Conservation (phyloP, 2,888 invertebrate species). For the Alcis repandata region DNA sequence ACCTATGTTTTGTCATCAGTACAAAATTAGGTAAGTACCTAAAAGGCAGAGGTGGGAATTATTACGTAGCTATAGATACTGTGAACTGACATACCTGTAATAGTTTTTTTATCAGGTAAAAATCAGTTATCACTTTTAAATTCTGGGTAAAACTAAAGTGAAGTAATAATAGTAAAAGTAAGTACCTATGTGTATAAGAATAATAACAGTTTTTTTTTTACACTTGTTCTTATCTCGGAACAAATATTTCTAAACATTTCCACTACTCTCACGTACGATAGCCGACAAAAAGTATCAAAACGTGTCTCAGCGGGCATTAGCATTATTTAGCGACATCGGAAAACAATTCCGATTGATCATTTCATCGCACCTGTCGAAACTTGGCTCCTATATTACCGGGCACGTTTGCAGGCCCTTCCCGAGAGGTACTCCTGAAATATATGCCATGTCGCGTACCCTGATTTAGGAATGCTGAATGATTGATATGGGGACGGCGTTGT, state of each 20-base stretch:
- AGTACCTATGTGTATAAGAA: no score
- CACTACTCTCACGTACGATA: background rate
- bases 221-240: no score
- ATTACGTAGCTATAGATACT: no score
- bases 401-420: slow-evolving; percentile 23
- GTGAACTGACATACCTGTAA: no score
- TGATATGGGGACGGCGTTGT: slow-evolving; percentile 61
- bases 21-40: no score
- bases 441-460: slow-evolving; percentile 62
- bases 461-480: slow-evolving; percentile 77
- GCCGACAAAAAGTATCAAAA: background rate
- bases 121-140: no score
- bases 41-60: no score
- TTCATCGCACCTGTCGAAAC: slow-evolving; percentile 32
- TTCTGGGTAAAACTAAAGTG: no score
- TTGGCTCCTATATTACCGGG: slow-evolving; percentile 20
- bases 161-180: no score
- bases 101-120: no score
- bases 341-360: slow-evolving; percentile 31
- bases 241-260: background rate
- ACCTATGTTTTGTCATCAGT: no score
- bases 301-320: background rate
- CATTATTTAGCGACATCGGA: slow-evolving; percentile 22
- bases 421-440: slow-evolving; percentile 26
- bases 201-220: no score